These are phyloP conservation scores for Pheosia tremula DNA, from an alignment of 2,888 invertebrate genomes.

Conservation along the genomic window DNA sequence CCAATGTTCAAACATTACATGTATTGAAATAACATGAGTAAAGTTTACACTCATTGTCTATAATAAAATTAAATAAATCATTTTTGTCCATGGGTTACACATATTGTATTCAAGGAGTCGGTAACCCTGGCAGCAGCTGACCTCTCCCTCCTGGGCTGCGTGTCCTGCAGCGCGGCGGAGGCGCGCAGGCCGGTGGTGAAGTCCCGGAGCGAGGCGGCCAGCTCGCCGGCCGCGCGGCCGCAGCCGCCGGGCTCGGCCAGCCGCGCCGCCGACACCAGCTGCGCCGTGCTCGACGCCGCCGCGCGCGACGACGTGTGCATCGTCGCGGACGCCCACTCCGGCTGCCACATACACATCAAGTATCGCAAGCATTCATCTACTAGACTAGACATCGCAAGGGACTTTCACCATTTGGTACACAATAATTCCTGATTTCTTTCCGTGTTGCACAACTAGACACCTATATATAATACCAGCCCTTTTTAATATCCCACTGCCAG, in stretches of 20 bases:
- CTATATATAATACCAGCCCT: no score
- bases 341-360: slow-evolving; percentile 40
- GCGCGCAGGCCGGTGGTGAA: slow-evolving; percentile 91
- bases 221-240: slow-evolving; percentile 91
- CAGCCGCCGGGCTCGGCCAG: slow-evolving; percentile 91
- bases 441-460: no score
- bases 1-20: no score
- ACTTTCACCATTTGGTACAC: no score
- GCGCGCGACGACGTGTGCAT: slow-evolving; percentile 85
- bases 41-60: no score
- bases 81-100: no score
- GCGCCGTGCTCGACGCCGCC: slow-evolving; percentile 93
- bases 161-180: slow-evolving; percentile 88
- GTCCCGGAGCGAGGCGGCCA: slow-evolving; percentile 89
- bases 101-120: no score
- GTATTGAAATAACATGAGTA: no score
- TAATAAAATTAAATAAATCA: no score
- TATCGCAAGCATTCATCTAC: not conserved
- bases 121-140: not conserved
- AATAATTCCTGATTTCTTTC: no score
- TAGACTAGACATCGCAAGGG: no score
- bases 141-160: slow-evolving; percentile 58
- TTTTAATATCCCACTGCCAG: no score
- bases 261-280: slow-evolving; percentile 93
- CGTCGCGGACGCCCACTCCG: slow-evolving; percentile 78